A percentile compares a stretch with the other conserved stretches of the same genome.
phyloP scores from a whole-genome alignment of 2,797 vertebrate genomes.

The Epinephelus malabaricus region DNA sequence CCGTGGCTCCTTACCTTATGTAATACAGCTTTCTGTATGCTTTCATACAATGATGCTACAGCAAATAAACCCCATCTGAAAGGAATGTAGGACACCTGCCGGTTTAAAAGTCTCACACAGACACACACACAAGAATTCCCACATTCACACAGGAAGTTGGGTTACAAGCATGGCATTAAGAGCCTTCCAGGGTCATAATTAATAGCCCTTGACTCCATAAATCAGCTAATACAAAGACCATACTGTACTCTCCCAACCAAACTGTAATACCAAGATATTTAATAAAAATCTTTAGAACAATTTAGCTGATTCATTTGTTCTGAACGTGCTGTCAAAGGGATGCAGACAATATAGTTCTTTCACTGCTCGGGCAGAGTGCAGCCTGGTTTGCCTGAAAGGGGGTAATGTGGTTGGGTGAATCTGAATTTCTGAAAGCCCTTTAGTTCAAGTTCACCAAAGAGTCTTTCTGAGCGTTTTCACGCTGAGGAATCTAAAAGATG shows the following conservation, averaged over 20 bases:
- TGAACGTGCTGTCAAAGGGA: conserved; percentile 21
- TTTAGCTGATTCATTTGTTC: conserved; percentile 60
- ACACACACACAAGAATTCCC: neutral
- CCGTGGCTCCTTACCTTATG: neutral
- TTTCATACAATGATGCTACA: conserved; percentile 24
- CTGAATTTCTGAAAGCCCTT: conserved; percentile 61
- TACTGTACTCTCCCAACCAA: conserved; percentile 36
- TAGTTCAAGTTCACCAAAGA: conserved; percentile 44
- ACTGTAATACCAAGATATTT: conserved; percentile 34
- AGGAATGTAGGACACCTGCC: neutral
- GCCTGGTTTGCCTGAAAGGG: conserved; percentile 18
- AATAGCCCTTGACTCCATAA: conserved; percentile 40
- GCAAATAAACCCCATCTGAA: conserved; percentile 1
- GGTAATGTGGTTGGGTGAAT: conserved; percentile 46
- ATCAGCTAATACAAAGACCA: conserved; percentile 45
- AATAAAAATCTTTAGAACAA: conserved; percentile 41
- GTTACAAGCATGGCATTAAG: conserved; percentile 15
- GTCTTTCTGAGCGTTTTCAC: conserved; percentile 43
- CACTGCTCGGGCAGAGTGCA: conserved; percentile 32
- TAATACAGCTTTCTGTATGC: conserved; percentile 19
- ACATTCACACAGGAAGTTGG: conserved; percentile 3
- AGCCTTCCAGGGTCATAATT: conserved; percentile 1
- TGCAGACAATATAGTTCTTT: conserved; percentile 63
- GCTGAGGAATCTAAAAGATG: conserved; percentile 53
- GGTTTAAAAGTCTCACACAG: conserved; percentile 12